Base-by-base conservation (phyloP, 2,113 vertebrate genomes). In the Neodontobutis hainanensis region DNA sequence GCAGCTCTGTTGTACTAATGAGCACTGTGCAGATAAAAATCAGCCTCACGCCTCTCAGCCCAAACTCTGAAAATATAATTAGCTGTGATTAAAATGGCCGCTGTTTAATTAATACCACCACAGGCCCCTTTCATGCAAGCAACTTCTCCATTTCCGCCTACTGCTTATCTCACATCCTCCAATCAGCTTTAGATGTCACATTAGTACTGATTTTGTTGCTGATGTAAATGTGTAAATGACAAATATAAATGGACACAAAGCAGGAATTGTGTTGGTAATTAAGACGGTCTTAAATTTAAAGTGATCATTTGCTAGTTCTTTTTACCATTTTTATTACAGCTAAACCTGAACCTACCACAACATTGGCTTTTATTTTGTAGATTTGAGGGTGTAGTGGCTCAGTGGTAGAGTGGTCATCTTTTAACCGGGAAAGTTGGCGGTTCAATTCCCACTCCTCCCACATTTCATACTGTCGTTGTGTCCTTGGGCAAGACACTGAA, bases 11-110 rank as follows among this genome's bases (percentile, higher is more conserved):
- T 36, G 12, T 55, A 32, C 35, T 55, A 55, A 55, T 55, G 52
- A 55, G 52, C 52, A 5, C 34, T 36, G 9, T 14, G 32, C 52
- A 55, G 52, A 55, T 55, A 55, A 34, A 32, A 55, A 27, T 55
- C 52, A 38, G 12, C 2, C 52, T 34, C 8, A 14, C 52, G 52
- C 52, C 35, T 55, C 52, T 55, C 38, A 8, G 5, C 52, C 52
- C 14, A 55, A 27, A 27, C 52, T n/a, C 52, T n/a, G 14, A 38
- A 55, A 55, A 55, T 36, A 55, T 55, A 55, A 55, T 55, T 55
- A 55, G 52, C n/a, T 12, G 34, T 55, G 52, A 55, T 55, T 55
- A 55, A 55, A 55, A 55, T 55, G 52, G 52, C 35, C 52, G 34
- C 32, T 3, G 52, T 55, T 55, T 55, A 55, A 55, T 55, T 55